Conservation (phyloP, 64 coral and sea anemone genomes). For the Astreopora myriophthalma region DNA sequence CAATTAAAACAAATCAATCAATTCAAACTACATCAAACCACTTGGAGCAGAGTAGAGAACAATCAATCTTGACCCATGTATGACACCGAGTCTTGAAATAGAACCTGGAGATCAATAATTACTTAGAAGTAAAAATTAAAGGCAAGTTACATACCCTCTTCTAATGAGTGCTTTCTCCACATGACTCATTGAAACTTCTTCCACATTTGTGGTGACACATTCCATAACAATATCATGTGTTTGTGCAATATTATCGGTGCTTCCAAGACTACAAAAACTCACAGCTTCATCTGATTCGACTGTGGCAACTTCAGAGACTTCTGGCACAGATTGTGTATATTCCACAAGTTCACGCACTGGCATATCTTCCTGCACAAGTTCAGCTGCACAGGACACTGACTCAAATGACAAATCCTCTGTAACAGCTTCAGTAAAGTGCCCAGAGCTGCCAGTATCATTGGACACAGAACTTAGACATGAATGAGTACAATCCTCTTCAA, state of each 20-base stretch:
- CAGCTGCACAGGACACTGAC: slow-evolving; percentile 22
- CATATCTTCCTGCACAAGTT: background rate
- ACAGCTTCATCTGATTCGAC: slow-evolving; percentile 30
- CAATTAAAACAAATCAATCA: too few species aligned
- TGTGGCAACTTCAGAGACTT: slow-evolving; percentile 63
- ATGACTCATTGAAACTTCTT: slow-evolving; percentile 25
- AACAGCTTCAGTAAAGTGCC: background rate
- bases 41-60: too few species aligned
- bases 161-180: slow-evolving; percentile 46
- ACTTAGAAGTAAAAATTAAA: background rate
- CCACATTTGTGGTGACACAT: slow-evolving; percentile 14
- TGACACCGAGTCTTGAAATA: too few species aligned
- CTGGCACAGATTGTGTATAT: slow-evolving; percentile 4
- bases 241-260: slow-evolving; percentile 26
- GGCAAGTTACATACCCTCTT: slow-evolving; percentile 42
- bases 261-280: slow-evolving; percentile 39
- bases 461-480: slow-evolving; percentile 31
- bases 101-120: too few species aligned
- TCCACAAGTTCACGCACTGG: slow-evolving; percentile 40
- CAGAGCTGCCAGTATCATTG: background rate
- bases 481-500: too few species aligned
- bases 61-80: too few species aligned
- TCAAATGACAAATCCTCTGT: background rate
- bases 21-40: too few species aligned
- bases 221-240: slow-evolving; percentile 60